A percentile compares a stretch with the other conserved stretches of the same genome.
phyloP scores from a whole-genome alignment of 2,113 vertebrate genomes.

The Corythaeola cristata region DNA sequence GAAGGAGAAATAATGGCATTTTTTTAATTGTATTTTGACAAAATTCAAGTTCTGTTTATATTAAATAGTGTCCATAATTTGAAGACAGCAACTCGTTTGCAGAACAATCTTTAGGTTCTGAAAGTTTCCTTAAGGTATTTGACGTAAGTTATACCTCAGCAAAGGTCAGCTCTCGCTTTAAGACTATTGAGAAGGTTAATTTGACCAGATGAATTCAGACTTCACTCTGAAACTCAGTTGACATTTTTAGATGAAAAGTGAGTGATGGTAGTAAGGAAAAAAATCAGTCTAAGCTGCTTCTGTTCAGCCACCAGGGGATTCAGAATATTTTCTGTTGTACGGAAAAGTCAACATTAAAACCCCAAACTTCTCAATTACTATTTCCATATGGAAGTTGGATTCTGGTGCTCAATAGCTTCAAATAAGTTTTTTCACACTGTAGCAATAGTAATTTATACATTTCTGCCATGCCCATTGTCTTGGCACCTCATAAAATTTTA shows the following conservation, averaged over 20 bases:
- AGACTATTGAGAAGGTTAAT: constrained; percentile 54
- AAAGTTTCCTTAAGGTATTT: background rate
- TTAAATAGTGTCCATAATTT: background rate
- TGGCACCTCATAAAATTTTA: background rate
- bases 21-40: background rate
- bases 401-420: background rate
- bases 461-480: background rate
- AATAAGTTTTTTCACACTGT: background rate
- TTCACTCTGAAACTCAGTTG: constrained; percentile 30
- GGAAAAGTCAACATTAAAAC: background rate
- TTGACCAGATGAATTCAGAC: constrained; percentile 45
- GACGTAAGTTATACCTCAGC: background rate
- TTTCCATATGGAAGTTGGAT: background rate
- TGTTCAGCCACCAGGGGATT: background rate
- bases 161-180: constrained; percentile 40
- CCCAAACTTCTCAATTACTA: background rate
- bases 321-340: background rate
- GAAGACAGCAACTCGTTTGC: background rate
- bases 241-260: constrained; percentile 55
- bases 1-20: background rate
- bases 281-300: background rate
- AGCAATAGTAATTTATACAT: background rate
- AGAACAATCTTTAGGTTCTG: background rate
- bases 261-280: background rate
- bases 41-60: background rate